phyloP scores from a whole-genome alignment of 2,113 vertebrate genomes.

The Callaeas wilsoni region DNA sequence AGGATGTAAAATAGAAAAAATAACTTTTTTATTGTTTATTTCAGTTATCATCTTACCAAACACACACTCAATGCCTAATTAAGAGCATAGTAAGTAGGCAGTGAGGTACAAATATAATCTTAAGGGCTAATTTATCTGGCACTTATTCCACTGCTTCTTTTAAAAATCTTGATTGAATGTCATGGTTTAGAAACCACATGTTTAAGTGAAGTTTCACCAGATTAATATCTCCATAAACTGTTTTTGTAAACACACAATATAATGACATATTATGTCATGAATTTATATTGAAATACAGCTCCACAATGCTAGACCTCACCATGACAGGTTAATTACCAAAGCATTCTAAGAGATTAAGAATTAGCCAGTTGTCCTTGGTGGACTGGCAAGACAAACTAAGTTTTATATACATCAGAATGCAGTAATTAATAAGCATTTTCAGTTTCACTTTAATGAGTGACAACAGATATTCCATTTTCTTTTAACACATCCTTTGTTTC shows the following conservation, averaged over 20 bases:
- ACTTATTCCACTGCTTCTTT: background rate
- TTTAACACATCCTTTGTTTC: background rate
- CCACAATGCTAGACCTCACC: background rate
- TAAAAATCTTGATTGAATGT: background rate
- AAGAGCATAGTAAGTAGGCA: background rate
- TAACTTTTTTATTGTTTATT: background rate
- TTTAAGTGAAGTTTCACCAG: background rate
- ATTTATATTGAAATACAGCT: background rate
- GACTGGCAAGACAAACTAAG: background rate
- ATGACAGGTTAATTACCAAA: constrained; percentile 41
- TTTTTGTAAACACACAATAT: background rate
- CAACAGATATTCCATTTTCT: background rate
- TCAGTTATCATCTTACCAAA: background rate
- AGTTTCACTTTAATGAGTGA: background rate
- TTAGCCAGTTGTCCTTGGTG: background rate
- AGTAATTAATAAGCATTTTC: constrained; percentile 13
- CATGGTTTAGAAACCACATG: background rate
- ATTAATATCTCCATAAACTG: background rate
- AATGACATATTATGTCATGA: background rate
- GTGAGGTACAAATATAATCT: background rate
- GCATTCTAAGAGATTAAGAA: background rate
- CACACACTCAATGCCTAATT: background rate
- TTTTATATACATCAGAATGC: background rate
- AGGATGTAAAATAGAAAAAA: background rate
- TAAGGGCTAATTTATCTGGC: background rate